Evolutionary conservation across 2,888 invertebrate species (phyloP).

Genomic region (Drosophila setosimentum): DNA sequence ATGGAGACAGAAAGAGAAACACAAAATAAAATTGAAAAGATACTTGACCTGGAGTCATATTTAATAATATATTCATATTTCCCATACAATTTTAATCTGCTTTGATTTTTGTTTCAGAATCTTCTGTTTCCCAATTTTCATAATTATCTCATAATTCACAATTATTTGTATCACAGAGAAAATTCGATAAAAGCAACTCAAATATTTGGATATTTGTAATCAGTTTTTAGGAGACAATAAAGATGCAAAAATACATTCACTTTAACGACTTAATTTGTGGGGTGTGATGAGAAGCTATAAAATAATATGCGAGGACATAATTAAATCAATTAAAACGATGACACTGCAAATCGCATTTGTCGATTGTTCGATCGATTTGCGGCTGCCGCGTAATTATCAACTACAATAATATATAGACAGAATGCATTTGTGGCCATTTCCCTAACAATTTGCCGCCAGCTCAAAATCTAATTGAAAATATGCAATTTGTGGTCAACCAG

Average conservation of each 20-base stretch:
- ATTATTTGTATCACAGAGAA: neutral
- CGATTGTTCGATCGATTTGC: constrained; percentile 41
- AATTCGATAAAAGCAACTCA: neutral
- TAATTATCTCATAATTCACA: too few relatives aligned
- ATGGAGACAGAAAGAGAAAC: neutral
- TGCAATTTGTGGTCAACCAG: constrained; percentile 51
- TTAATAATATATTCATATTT: neutral
- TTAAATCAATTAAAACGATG: constrained; percentile 50
- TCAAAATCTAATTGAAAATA: constrained; percentile 48
- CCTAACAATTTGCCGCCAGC: constrained; percentile 6
- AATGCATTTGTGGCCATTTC: constrained; percentile 30
- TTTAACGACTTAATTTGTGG: neutral
- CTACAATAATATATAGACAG: constrained; percentile 37
- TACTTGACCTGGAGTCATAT: neutral
- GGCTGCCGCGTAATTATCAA: constrained; percentile 47
- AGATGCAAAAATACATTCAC: constrained; percentile 7
- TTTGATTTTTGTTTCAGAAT: neutral
- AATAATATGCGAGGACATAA: constrained; percentile 13
- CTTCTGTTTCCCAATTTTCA: neutral
- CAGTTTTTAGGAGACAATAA: neutral
- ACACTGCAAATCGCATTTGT: constrained; percentile 42
- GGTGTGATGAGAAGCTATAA: constrained; percentile 4
- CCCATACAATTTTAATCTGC: neutral
- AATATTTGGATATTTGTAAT: neutral
- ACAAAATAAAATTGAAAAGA: neutral